Evolutionary conservation across 2,888 invertebrate species (phyloP).

Genomic region (Anarsia innoxiella): DNA sequence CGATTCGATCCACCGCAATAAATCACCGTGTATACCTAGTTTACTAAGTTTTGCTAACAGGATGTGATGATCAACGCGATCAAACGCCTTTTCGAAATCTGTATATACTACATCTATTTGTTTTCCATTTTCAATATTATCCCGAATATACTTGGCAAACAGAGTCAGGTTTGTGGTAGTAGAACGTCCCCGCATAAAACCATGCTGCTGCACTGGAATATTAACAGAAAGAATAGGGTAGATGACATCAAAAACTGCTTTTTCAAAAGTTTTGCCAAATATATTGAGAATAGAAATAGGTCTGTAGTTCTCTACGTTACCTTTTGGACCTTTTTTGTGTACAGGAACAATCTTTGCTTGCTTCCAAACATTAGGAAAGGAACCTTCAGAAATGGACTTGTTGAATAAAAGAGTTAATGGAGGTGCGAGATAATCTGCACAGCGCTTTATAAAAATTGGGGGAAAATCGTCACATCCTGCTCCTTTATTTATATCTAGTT

Average conservation of each 20-base stretch:
- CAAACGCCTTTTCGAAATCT: background rate
- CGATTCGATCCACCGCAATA: background rate
- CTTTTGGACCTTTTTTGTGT: background rate
- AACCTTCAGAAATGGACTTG: background rate
- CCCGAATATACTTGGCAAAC: background rate
- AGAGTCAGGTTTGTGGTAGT: background rate
- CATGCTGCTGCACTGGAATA: background rate
- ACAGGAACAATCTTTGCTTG: background rate
- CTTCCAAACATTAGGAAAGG: background rate
- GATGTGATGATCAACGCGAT: background rate
- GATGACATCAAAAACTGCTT: background rate
- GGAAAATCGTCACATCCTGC: background rate
- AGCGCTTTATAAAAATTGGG: background rate
- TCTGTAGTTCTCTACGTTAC: background rate
- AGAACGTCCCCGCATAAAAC: background rate
- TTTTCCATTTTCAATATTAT: background rate
- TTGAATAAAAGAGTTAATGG: background rate
- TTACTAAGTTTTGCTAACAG: background rate
- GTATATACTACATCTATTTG: conserved; percentile 1
- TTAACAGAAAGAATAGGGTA: background rate
- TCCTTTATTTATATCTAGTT: background rate
- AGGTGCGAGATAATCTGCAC: background rate
- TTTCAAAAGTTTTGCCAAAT: background rate
- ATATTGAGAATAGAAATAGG: background rate
- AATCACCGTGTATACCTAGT: background rate